phyloP scores from a whole-genome alignment of 2,113 vertebrate species.

The Heloderma charlesbogerti region DNA sequence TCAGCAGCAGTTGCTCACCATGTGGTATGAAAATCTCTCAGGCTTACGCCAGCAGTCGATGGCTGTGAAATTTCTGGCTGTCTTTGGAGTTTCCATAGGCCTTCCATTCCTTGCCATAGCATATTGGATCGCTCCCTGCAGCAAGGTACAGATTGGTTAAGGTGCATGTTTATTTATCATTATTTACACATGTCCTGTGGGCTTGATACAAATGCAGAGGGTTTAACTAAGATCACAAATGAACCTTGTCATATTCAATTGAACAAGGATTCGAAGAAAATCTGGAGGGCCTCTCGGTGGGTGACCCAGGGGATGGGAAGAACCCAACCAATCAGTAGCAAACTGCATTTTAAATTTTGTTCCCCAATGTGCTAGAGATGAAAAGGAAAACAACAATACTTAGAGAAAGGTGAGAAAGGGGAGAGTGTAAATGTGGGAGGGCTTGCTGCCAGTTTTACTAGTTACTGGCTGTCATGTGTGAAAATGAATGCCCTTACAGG shows the following conservation, averaged over 20 bases:
- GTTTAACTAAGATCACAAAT: not conserved
- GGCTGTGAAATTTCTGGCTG: constrained; percentile 94
- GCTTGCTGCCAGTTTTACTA: not conserved
- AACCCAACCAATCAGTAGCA: not conserved
- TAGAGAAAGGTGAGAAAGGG: not conserved
- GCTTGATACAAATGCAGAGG: not conserved
- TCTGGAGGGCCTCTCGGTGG: not conserved
- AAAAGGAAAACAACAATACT: not conserved
- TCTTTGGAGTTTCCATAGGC: constrained; percentile 92
- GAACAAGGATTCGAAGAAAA: not conserved
- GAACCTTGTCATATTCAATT: not conserved
- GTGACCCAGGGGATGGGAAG: not conserved
- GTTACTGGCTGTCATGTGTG: not conserved
- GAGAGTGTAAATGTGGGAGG: not conserved
- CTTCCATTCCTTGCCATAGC: constrained; percentile 95
- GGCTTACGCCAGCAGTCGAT: constrained; percentile 94
- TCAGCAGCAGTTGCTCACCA: constrained; percentile 96
- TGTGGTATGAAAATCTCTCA: constrained; percentile 98
- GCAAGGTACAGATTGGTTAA: constrained; percentile 86
- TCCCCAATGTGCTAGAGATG: fast-evolving
- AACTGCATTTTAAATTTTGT: not conserved
- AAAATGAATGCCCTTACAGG: not conserved
- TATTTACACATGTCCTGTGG: constrained; percentile 18
- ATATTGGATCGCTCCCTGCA: constrained; percentile 97
- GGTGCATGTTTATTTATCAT: constrained; percentile 29